Conservation (phyloP, 1,140 invertebrate genomes). For the Cotesia chilonis region DNA sequence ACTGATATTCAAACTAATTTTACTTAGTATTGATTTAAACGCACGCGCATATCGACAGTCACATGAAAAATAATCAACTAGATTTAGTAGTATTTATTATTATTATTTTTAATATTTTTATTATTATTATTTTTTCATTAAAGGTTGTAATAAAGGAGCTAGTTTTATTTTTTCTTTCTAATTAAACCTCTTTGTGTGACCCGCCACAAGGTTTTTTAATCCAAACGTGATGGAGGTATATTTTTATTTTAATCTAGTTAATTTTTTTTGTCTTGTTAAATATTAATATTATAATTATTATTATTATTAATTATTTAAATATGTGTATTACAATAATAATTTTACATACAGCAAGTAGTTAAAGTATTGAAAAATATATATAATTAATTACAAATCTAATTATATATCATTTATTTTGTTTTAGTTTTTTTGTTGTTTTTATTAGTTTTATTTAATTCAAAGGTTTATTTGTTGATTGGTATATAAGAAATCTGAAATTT, state of each 20-base stretch:
- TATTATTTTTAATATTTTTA: no score
- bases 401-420: conserved; percentile 55
- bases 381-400: conserved; percentile 66
- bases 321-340: conserved; percentile 38
- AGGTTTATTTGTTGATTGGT: background rate
- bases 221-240: conserved; percentile 15
- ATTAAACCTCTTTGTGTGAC: conserved; percentile 25
- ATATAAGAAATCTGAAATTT: conserved; percentile 23
- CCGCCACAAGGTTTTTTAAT: conserved; percentile 22
- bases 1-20: no score
- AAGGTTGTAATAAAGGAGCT: background rate
- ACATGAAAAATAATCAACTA: conserved; percentile 10
- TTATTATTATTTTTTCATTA: background rate
- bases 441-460: no score
- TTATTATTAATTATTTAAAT: conserved; percentile 41
- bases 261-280: conserved; percentile 14
- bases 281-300: background rate
- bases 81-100: no score
- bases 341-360: conserved; percentile 64
- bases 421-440: background rate
- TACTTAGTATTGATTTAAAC: background rate
- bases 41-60: conserved; percentile 3
- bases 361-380: conserved; percentile 66
- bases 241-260: conserved; percentile 6
- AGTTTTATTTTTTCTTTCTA: conserved; percentile 20